phyloP scores from a whole-genome alignment of 30 jellyfish, hydroid and myxozoan species.

The Pelagia noctiluca region DNA sequence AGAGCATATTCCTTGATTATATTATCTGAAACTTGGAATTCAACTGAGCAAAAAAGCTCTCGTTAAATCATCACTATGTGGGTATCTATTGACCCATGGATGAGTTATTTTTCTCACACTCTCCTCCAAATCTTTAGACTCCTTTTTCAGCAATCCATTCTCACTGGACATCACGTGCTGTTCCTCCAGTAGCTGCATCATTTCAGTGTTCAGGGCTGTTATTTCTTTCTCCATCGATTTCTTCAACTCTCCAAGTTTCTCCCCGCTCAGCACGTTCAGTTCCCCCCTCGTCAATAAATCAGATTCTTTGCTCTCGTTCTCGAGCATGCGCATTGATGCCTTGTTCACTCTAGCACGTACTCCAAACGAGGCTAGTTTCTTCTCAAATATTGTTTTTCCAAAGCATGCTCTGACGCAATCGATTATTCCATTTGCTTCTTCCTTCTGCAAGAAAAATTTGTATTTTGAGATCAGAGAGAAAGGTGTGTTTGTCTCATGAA shows the following conservation, averaged over 20 bases:
- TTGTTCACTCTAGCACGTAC: slow-evolving; percentile 17
- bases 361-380: slow-evolving; percentile 46
- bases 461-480: background rate
- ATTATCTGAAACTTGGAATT: no score
- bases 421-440: slow-evolving; percentile 18
- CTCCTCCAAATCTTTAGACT: slow-evolving; percentile 55
- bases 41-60: slow-evolving; percentile 33
- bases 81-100: slow-evolving; percentile 70
- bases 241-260: slow-evolving; percentile 33
- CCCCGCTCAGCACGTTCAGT: slow-evolving; percentile 56
- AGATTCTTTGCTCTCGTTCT: slow-evolving; percentile 40
- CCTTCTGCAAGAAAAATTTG: background rate
- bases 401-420: slow-evolving; percentile 6
- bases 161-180: slow-evolving; percentile 21
- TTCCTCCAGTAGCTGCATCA: slow-evolving; percentile 33
- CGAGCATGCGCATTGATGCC: slow-evolving; percentile 24
- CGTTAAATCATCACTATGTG: slow-evolving; percentile 46
- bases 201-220: slow-evolving; percentile 11
- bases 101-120: slow-evolving; percentile 15
- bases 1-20: no score
- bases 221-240: slow-evolving; percentile 24
- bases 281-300: slow-evolving; percentile 63
- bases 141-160: slow-evolving; percentile 19
- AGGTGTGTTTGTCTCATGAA: background rate
- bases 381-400: slow-evolving; percentile 41